Evolutionary conservation across 2,113 vertebrate genomes (phyloP), one percentile per base, ranked within the genome.

Genomic region (Turdus rufiventris): DNA sequence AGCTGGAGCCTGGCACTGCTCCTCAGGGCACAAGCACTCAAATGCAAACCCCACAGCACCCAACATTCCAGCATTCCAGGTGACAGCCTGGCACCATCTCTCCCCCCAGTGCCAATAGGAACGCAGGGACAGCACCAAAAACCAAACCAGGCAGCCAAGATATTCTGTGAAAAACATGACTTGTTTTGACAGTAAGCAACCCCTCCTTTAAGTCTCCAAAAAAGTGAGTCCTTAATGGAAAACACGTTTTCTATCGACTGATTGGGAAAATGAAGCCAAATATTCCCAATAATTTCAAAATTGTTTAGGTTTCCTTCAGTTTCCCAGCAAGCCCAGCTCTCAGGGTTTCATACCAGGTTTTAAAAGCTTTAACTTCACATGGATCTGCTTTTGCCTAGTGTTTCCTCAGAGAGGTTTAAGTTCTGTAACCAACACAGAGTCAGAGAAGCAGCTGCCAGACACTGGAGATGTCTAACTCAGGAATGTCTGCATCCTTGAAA

Each of bases 401-500:
- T 40, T 62, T 71, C 88, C 91, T 86, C 89, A 51, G 31, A 90
- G 88, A 26, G 14, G 14, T 62, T 85, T 45, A 18, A 85, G 36
- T 16, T 80, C 75, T 4, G 2, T 31, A 82, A 81, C 76, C 54
- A 60, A 75, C n/a, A n/a, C 19, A 8, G 62, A 57, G 28, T 10
- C 38, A 42, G 54, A 45, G 91, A 45, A 82, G 4, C 36, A 85
- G 67, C 96, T 95, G 91, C 89, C 94, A 96, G 90, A 88, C 88
- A 8, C 88, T 83, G 78, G 88, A 77, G 89, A 96, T 94, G 93
- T 91, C 83, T 57, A 28, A 36, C 74, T 91, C 12, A 93, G 89
- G 93, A 94, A 96, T 95, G 95, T 93, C 94, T 93, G 91, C 75
- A 91, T 91, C 94, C 79, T 16, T 86, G 56, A 77, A 83, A 93